These are phyloP conservation scores for Platanista minor DNA, from an alignment of 2,113 vertebrate genomes.

Conservation along the genomic window DNA sequence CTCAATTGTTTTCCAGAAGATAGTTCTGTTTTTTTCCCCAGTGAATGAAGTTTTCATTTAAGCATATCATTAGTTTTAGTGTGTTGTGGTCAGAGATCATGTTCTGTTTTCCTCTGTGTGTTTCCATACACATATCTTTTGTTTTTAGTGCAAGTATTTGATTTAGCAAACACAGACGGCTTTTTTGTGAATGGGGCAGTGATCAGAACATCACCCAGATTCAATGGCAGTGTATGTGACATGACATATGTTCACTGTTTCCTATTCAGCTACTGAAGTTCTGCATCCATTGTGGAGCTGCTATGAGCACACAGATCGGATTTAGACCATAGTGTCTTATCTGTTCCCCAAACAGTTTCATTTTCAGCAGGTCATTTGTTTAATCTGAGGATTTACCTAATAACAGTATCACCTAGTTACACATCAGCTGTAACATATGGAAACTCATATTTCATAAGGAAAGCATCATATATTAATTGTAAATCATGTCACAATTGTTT, in stretches of 20 bases:
- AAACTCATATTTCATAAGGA: neutral
- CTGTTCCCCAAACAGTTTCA: neutral
- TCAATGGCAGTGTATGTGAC: neutral
- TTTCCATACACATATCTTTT: neutral
- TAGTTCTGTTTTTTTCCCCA: neutral
- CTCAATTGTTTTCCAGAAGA: neutral
- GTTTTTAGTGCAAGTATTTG: neutral
- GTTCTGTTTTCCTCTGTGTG: neutral
- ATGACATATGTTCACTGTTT: neutral
- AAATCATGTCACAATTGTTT: neutral
- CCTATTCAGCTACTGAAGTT: neutral
- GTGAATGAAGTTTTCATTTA: neutral
- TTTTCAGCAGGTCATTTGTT: conserved; percentile 48
- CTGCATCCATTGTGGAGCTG: neutral
- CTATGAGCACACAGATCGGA: neutral
- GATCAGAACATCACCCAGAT: neutral
- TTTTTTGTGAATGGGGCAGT: neutral
- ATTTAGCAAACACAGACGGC: neutral
- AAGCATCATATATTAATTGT: neutral
- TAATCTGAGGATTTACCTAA: conserved; percentile 26
- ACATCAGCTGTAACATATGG: neutral
- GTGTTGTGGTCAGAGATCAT: neutral
- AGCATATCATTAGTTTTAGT: neutral
- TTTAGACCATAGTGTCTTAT: neutral
- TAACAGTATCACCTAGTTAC: neutral